Evolutionary conservation across 1,140 invertebrate species (phyloP), one percentile per base, ranked within the genome.

Genomic region (Formica selysi): DNA sequence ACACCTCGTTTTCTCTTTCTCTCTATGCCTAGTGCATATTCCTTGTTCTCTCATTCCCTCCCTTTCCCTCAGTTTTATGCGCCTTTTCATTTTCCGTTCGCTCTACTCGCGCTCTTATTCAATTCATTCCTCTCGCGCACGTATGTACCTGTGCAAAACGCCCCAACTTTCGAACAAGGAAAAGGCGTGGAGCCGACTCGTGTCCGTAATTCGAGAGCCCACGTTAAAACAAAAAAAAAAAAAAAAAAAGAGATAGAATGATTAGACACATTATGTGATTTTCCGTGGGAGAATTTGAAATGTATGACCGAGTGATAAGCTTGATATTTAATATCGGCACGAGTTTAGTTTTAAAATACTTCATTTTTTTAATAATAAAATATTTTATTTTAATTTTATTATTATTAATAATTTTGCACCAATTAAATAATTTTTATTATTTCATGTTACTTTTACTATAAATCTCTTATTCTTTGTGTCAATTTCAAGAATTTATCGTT

Each of bases 101-200:
- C 54, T 61, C 54, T 48, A 73, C 67, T 73, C 67, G 54, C 79
- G 68, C 54, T 73, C 38, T n/a, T 38, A 61, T 73, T 81, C 36
- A 32, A 61, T 44, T 57, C 79, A 48, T 61, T 83, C 68, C 26
- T 73, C 71, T 26, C 85, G 29, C 85, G 51, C 36, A 59, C 8
- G 6, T 70, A 70, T 29, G 22, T 65, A 76, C 64, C 70, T 87
- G 83, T 87, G 86, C 73, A 67, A 68, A 86, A 38, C 26, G 71
- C 29, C n/a, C 85, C 19, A 38, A 67, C 59, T 88, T 92, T 92
- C 68, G 91, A 92, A 94, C 93, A 93, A 89, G 85, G 90, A 91
- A 94, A 92, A 91, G 93, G 93, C 92, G 93, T 94, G 93, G 92
- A 94, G 89, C 85, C 22, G 13, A 32, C 44, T 19, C 67, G 61